These are phyloP conservation scores for Ranitomeya variabilis DNA, from an alignment of 2,113 vertebrate species.

Conservation along the genomic window DNA sequence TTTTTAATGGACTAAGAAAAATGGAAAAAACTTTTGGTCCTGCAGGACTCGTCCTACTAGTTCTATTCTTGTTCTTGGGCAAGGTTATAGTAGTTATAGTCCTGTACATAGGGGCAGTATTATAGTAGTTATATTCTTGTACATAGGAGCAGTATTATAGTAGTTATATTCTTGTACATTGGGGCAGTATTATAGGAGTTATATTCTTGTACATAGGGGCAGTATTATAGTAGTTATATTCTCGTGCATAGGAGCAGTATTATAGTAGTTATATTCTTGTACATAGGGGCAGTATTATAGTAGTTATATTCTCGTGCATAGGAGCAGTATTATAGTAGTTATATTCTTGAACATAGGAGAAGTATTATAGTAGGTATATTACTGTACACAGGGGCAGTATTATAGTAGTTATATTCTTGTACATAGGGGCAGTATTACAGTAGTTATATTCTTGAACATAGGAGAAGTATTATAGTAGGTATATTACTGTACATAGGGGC, in stretches of 20 bases:
- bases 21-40: neutral
- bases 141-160: neutral
- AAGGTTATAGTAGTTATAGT: neutral
- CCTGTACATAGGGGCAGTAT: neutral
- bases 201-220: neutral
- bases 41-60: neutral
- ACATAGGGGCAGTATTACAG: neutral
- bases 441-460: constrained; percentile 7
- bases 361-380: constrained; percentile 1
- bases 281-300: neutral
- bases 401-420: neutral
- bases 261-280: constrained; percentile 13
- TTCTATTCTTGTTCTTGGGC: neutral
- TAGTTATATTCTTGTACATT: neutral
- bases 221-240: constrained; percentile 8
- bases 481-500: neutral
- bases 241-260: neutral
- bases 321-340: constrained; percentile 11
- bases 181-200: neutral
- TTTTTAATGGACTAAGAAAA: neutral
- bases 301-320: neutral
- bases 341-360: neutral
- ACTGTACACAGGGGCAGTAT: too few relatives aligned
- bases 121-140: neutral
- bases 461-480: neutral